These are phyloP conservation scores for Tachystola acroxantha DNA, from an alignment of 2,888 invertebrate species.

Conservation along the genomic window DNA sequence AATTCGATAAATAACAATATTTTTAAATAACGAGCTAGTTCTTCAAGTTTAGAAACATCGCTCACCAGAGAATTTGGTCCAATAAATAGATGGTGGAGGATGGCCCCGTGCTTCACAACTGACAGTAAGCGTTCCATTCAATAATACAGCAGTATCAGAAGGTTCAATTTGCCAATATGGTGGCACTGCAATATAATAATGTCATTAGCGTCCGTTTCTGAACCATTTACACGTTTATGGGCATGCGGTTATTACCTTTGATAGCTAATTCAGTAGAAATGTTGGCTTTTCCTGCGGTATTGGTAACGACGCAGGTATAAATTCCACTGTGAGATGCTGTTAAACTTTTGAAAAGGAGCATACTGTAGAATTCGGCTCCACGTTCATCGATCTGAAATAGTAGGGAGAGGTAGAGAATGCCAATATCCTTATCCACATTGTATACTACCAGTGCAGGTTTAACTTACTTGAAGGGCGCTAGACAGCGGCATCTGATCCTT, in stretches of 20 bases:
- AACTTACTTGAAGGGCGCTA: constrained; percentile 78
- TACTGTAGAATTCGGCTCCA: constrained; percentile 84
- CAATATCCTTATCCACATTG: too few species aligned
- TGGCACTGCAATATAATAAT: constrained; percentile 78
- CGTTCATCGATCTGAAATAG: constrained; percentile 80
- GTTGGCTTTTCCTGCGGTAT: constrained; percentile 85
- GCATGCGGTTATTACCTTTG: constrained; percentile 84
- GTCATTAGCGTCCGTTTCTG: too few species aligned
- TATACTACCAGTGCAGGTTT: background rate
- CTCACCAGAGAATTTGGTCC: constrained; percentile 85
- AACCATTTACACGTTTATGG: too few species aligned
- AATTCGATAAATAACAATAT: background rate
- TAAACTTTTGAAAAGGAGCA: constrained; percentile 84
- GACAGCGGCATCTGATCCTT: constrained; percentile 81
- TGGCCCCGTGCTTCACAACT: constrained; percentile 89
- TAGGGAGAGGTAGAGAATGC: too few species aligned
- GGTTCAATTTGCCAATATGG: constrained; percentile 88
- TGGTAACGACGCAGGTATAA: constrained; percentile 85
- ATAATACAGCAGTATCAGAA: constrained; percentile 83
- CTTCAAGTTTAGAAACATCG: background rate
- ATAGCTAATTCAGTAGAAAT: constrained; percentile 84
- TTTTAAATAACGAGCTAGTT: background rate
- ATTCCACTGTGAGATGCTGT: constrained; percentile 83
- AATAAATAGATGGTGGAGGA: constrained; percentile 85
- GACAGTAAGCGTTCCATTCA: constrained; percentile 85